Percentiles rank a stretch among this genome's conserved stretches.
phyloP scores from a whole-genome alignment of 2,888 invertebrate genomes.

The Drosophila mimetica region DNA sequence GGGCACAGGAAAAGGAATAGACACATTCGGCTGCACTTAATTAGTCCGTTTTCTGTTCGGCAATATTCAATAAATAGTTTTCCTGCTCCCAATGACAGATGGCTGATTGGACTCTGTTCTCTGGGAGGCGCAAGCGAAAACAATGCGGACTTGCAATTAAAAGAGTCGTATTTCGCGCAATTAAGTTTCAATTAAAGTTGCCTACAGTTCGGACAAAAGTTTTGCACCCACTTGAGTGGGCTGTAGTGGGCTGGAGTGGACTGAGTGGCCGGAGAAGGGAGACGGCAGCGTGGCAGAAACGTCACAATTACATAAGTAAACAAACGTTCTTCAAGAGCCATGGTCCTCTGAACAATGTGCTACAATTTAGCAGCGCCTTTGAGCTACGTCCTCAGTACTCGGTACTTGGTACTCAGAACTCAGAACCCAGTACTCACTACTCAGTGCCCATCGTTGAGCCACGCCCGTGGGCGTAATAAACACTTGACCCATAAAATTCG shows the following conservation, averaged over 20 bases:
- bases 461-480: slow-evolving; percentile 76
- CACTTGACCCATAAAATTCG: slow-evolving; percentile 78
- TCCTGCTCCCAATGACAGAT: slow-evolving; percentile 30
- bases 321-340: slow-evolving; percentile 64
- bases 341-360: slow-evolving; percentile 65
- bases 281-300: slow-evolving; percentile 45
- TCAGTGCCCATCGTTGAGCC: slow-evolving; percentile 45
- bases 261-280: slow-evolving; percentile 28
- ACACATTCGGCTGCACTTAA: slow-evolving; percentile 59
- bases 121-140: not conserved
- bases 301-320: slow-evolving; percentile 80
- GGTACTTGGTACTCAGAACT: not conserved
- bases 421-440: not conserved
- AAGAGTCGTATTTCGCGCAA: slow-evolving; percentile 43
- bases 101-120: slow-evolving; percentile 6
- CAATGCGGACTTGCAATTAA: slow-evolving; percentile 46
- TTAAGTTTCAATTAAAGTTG: slow-evolving; percentile 60
- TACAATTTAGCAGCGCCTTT: slow-evolving; percentile 67
- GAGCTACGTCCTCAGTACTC: slow-evolving; percentile 28
- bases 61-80: slow-evolving; percentile 62
- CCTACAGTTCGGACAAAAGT: slow-evolving; percentile 33
- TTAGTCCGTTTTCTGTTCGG: slow-evolving; percentile 52
- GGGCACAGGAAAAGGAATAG: slow-evolving; percentile 12
- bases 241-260: slow-evolving; percentile 14
- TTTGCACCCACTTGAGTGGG: slow-evolving; percentile 18